Conservation (phyloP, 2,113 vertebrate species). For the Manacus vitellinus region DNA sequence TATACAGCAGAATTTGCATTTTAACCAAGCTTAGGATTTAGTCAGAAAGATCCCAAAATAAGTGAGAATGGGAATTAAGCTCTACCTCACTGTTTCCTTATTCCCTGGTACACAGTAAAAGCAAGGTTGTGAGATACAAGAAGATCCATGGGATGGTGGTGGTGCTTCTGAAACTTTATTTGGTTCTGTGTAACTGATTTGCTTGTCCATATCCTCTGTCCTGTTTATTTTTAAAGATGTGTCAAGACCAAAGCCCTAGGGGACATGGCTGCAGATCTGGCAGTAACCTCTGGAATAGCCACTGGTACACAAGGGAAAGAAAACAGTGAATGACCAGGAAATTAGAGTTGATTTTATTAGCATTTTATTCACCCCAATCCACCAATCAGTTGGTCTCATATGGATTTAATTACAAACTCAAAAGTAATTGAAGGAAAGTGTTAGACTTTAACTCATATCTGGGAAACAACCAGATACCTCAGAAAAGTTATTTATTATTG, state of each 20-base stretch:
- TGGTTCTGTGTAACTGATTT: background rate
- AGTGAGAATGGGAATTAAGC: background rate
- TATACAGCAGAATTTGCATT: background rate
- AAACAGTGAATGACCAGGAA: conserved; percentile 1
- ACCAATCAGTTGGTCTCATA: background rate
- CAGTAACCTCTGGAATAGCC: background rate
- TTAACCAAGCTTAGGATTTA: background rate
- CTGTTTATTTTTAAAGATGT: background rate
- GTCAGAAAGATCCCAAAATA: conserved; percentile 24
- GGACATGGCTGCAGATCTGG: background rate
- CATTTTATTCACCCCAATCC: background rate
- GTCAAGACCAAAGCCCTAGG: background rate
- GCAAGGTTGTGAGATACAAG: background rate
- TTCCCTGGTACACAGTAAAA: background rate
- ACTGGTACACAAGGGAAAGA: background rate
- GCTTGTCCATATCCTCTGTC: background rate
- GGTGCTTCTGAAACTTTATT: background rate
- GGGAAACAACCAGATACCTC: background rate
- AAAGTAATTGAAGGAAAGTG: background rate
- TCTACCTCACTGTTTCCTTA: background rate
- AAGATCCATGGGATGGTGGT: rapidly evolving
- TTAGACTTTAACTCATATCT: background rate
- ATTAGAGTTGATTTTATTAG: conserved; percentile 28
- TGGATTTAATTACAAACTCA: background rate
- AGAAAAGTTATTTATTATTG: background rate